These are phyloP conservation scores for Prochilodus magdalenae DNA, from an alignment of 2,113 vertebrate species.

Conservation along the genomic window DNA sequence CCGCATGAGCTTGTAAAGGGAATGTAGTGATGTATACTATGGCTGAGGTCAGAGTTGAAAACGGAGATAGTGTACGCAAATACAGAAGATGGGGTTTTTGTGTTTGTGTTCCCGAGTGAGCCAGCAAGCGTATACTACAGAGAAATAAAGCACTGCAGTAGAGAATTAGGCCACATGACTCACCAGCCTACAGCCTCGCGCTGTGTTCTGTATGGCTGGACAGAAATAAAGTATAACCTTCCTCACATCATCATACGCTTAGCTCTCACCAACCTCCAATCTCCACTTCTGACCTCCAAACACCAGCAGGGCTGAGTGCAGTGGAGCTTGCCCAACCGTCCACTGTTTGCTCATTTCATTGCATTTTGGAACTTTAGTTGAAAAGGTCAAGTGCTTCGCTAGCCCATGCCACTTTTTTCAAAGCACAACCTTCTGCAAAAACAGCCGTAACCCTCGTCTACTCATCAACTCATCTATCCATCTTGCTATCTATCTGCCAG, in stretches of 20 bases:
- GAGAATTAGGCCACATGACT: constrained; percentile 39
- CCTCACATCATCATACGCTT: neutral
- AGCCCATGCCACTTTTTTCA: neutral
- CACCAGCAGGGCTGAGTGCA: neutral
- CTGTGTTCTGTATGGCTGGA: constrained; percentile 15
- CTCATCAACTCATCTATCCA: neutral
- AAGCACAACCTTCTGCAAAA: neutral
- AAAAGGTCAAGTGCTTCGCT: constrained; percentile 9
- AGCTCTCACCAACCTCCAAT: constrained; percentile 9
- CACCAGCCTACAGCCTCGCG: constrained; percentile 14
- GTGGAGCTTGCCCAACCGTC: neutral
- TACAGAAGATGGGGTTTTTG: neutral
- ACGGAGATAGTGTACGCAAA: neutral
- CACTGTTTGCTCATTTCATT: neutral
- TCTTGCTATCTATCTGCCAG: neutral
- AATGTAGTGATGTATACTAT: neutral
- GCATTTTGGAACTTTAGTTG: neutral
- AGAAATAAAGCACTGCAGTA: constrained; percentile 9
- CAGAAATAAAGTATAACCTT: constrained; percentile 31
- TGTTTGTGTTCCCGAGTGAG: neutral
- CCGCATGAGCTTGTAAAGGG: constrained; percentile 26
- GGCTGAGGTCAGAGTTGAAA: neutral
- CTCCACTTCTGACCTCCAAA: neutral
- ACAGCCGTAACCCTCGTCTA: neutral
- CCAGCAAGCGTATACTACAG: constrained; percentile 2